A percentile compares a stretch with the other conserved stretches of the same genome.
Conservation (phyloP, 2,797 vertebrate species). For the Acipenser ruthenus region DNA sequence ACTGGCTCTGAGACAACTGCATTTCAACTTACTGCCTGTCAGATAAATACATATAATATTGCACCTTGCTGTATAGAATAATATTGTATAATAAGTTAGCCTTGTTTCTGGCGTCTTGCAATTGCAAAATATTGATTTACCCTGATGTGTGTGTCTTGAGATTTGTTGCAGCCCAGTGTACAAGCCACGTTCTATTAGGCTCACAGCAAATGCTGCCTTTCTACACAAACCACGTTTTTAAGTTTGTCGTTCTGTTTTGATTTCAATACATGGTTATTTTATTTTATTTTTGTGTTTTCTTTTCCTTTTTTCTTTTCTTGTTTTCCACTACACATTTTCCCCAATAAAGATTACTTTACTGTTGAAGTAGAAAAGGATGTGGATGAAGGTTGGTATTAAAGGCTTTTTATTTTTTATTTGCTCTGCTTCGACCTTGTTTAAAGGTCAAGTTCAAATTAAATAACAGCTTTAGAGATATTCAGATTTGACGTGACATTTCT, state of each 20-base stretch:
- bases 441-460: conserved; percentile 27
- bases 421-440: conserved; percentile 17
- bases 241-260: not conserved
- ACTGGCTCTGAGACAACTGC: too few relatives aligned
- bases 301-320: too few relatives aligned
- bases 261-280: conserved; percentile 27
- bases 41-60: too few relatives aligned
- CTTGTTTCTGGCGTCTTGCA: too few relatives aligned
- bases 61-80: too few relatives aligned
- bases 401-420: conserved; percentile 19
- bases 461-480: too few relatives aligned
- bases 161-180: too few relatives aligned
- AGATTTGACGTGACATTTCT: conserved; percentile 50
- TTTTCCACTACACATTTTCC: conserved; percentile 37
- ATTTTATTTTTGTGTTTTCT: conserved; percentile 31
- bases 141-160: too few relatives aligned
- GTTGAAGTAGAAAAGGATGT: conserved; percentile 79
- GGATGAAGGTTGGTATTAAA: conserved; percentile 79
- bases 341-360: conserved; percentile 75
- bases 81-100: too few relatives aligned
- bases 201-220: not conserved
- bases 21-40: too few relatives aligned
- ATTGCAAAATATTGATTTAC: too few relatives aligned
- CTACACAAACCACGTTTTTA: not conserved
- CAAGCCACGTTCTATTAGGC: too few relatives aligned